These are phyloP conservation scores for Musca vetustissima DNA, from an alignment of 1,140 invertebrate species.

Conservation along the genomic window DNA sequence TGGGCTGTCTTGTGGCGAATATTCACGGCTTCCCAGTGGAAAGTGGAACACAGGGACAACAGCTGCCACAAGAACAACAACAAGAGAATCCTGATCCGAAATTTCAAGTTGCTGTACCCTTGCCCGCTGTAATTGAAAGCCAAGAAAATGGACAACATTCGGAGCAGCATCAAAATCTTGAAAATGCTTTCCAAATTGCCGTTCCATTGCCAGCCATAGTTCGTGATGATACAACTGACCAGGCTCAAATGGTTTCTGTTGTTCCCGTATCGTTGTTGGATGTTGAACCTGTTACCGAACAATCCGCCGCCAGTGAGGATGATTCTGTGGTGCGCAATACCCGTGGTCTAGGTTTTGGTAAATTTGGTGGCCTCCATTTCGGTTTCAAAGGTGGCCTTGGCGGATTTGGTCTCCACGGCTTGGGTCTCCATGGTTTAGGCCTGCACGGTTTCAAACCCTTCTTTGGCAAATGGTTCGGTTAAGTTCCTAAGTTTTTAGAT, in stretches of 20 bases:
- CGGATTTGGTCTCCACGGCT: constrained; percentile 5
- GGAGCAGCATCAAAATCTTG: neutral
- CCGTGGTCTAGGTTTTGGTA: constrained; percentile 32
- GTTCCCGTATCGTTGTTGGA: constrained; percentile 34
- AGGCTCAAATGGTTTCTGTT: neutral
- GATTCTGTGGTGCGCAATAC: constrained; percentile 29
- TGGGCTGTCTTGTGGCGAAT: no score
- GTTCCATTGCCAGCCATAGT: constrained; percentile 26
- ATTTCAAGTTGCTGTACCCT: no score
- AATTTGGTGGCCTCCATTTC: constrained; percentile 31
- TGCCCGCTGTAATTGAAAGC: no score
- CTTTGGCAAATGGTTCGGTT: constrained; percentile 25
- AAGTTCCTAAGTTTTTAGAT: neutral
- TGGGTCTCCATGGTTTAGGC: constrained; percentile 15
- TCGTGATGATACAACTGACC: constrained; percentile 30
- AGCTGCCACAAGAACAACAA: no score
- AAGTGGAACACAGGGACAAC: no score
- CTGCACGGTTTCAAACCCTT: constrained; percentile 19
- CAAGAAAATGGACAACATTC: no score
- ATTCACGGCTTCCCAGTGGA: no score
- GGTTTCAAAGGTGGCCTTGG: constrained; percentile 10
- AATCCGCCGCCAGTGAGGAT: constrained; percentile 20
- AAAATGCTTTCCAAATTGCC: constrained; percentile 27
- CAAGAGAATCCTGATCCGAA: no score
- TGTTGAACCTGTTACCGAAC: constrained; percentile 22